Base-by-base conservation (phyloP, 2,113 vertebrate species). In the Ictalurus furcatus region DNA sequence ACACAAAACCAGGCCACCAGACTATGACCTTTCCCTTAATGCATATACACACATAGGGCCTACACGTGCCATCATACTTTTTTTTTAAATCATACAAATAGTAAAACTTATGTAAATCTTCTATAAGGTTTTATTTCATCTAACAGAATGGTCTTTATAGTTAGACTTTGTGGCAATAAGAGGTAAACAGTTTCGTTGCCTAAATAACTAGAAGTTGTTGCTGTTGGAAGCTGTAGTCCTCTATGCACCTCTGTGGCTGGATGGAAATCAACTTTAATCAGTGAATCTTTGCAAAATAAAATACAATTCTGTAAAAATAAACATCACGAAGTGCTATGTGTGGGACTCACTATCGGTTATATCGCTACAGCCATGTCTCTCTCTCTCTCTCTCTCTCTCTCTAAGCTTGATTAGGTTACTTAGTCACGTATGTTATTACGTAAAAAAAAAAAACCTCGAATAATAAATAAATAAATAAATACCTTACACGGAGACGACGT, bases 1-100 rank as follows among this genome's bases (percentile, higher is more conserved):
- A 78, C 84, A 86, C 28, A 88, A 79, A 86, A 93, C 87, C 93
- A 92, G 94, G 92, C 89, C 93, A 92, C 85, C 84, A 79, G 85
- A 84, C 90, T 89, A 88, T 92, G 93, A 94, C 91, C 92, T 92
- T 91, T 85, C 91, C 85, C 91, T 90, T 80, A 83, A 54, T 61
- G 14, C 85, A 85, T 28, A 85, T 14, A 40, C 65, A 54, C 61
- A 80, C 78, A 54, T 28, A 54, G 44, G 25, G 44, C 71, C 40
- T 17, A 74, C 34, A 74, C 71, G 40, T 4, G 30, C 12, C 30
- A 58, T 74, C 40, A 74, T 74, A n/a, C 58, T 48, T 30, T 56
- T 59, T 86, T 61, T 78, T 48, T 48, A 6, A 11, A 52, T 52
- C 2, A 34, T 58, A 37, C 3, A 54, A 73, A 73, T 73, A 6